Conservation (phyloP, 1,140 invertebrate genomes). For the Leptinotarsa defecta region DNA sequence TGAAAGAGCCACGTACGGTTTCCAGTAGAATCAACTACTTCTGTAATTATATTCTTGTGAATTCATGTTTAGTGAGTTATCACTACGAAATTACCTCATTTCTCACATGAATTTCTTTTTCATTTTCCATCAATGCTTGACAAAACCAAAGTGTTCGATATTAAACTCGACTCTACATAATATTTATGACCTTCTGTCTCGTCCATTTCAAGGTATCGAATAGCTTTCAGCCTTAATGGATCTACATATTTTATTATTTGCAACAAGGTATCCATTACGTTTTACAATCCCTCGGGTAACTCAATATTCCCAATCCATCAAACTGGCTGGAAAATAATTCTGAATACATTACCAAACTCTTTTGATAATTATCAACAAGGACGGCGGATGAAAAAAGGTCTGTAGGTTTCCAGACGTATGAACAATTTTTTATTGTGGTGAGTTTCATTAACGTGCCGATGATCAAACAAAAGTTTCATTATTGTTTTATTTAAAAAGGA, state of each 20-base stretch:
- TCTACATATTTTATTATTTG: slow-evolving; percentile 40
- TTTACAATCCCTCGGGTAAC: slow-evolving; percentile 29
- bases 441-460: no score
- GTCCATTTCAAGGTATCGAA: neutral
- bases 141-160: neutral
- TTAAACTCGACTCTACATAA: slow-evolving; percentile 13
- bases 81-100: no score
- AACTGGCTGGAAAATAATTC: slow-evolving; percentile 36
- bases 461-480: no score
- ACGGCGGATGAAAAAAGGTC: slow-evolving; percentile 5
- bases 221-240: slow-evolving; percentile 39
- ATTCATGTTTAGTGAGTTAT: no score
- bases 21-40: no score
- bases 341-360: slow-evolving; percentile 8
- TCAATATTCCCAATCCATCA: slow-evolving; percentile 39
- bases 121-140: slow-evolving; percentile 7
- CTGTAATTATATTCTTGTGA: no score
- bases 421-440: no score
- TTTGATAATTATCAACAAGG: slow-evolving; percentile 15
- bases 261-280: slow-evolving; percentile 38
- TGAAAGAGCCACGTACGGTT: no score
- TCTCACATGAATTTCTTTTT: neutral
- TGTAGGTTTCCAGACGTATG: no score
- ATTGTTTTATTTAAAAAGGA: no score
- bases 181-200: slow-evolving; percentile 19